Percentiles rank a stretch among this genome's conserved stretches.
These are phyloP conservation scores for Epizoanthus scotinus DNA, from an alignment of 92 coral and sea anemone genomes.

Conservation along the genomic window DNA sequence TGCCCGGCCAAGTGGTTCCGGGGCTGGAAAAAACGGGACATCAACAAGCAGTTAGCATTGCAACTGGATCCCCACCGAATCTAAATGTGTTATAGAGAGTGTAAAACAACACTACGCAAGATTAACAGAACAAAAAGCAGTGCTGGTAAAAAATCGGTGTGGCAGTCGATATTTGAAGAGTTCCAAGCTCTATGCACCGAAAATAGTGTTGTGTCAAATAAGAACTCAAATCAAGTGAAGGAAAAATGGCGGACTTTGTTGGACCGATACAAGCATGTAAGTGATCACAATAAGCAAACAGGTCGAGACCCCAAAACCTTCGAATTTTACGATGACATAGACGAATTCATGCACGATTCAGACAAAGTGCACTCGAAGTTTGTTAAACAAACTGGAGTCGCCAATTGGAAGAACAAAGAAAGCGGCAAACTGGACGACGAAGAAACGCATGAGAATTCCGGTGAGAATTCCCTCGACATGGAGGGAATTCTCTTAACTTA, in stretches of 20 bases:
- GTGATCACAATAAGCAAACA: constrained; percentile 55
- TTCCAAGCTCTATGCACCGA: constrained; percentile 47
- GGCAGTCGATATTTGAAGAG: constrained; percentile 29
- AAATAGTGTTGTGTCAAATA: constrained; percentile 31
- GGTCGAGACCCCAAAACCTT: constrained; percentile 48
- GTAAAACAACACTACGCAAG: constrained; percentile 38
- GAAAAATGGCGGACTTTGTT: constrained; percentile 55
- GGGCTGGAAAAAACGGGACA: constrained; percentile 24
- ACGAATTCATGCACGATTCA: constrained; percentile 37
- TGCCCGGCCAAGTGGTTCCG: constrained; percentile 4
- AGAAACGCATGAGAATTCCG: constrained; percentile 11
- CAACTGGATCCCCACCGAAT: constrained; percentile 44
- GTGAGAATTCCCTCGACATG: constrained; percentile 33
- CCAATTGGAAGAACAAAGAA: constrained; percentile 13
- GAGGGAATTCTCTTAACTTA: too few species aligned
- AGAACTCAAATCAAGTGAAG: constrained; percentile 47
- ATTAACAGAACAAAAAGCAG: constrained; percentile 46
- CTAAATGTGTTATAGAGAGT: constrained; percentile 41
- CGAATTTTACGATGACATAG: constrained; percentile 53
- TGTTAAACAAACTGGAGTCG: constrained; percentile 20
- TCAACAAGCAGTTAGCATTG: constrained; percentile 24
- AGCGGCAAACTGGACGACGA: constrained; percentile 40
- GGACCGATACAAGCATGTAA: constrained; percentile 50
- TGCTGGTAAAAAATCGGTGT: constrained; percentile 41
- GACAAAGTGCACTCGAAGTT: constrained; percentile 47